Evolutionary conservation across 2,797 vertebrate species (phyloP), one percentile per base, ranked within the genome.

Genomic region (Lepus townsendii): DNA sequence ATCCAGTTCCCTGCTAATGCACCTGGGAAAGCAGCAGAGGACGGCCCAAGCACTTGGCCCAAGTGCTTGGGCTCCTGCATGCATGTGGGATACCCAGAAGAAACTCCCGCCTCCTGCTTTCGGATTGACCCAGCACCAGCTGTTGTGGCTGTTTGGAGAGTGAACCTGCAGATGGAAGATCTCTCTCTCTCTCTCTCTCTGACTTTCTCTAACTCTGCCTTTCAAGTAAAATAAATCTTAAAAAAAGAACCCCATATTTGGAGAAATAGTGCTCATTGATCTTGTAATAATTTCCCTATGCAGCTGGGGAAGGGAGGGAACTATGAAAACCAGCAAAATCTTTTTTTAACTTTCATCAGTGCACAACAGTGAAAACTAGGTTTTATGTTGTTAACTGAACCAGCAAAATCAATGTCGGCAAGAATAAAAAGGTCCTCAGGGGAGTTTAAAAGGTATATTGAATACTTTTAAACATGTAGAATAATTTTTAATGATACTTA

Each of bases 391-490:
- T 65, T 88, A 32, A 12, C 30, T 17, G 54, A 92, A 73, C 16
- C 72, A 90, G 35, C 27, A 91, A 47, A 75, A 76, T 73, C 52
- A 66, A 54, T 47, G 57, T 84, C 32, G 75, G 84, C n/a, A 66
- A 9, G 7, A 71, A 91, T 72, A 71, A 72, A 71, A 17, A 83
- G 6, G 32, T 50, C 52, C n/a, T 83, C 5, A 69, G n/a, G 42
- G 22, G 2, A 73, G 16, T 84, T 22, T 71, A 94, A 86, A 80
- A 71, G 32, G 50, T 86, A 47, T 35, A 11, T 17, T 47, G 47
- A 86, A 92, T 92, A 65, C 80, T 27, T 76, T 75, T 77, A 90
- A 96, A 83, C 60, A 89, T 57, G 57, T 50, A 89, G 47, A 78
- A 35, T 90, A 32, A 14, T 92, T 80, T 94, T 90, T 72, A 93